phyloP scores from a whole-genome alignment of 2,888 invertebrate species.

The Polydesmus complanatus region DNA sequence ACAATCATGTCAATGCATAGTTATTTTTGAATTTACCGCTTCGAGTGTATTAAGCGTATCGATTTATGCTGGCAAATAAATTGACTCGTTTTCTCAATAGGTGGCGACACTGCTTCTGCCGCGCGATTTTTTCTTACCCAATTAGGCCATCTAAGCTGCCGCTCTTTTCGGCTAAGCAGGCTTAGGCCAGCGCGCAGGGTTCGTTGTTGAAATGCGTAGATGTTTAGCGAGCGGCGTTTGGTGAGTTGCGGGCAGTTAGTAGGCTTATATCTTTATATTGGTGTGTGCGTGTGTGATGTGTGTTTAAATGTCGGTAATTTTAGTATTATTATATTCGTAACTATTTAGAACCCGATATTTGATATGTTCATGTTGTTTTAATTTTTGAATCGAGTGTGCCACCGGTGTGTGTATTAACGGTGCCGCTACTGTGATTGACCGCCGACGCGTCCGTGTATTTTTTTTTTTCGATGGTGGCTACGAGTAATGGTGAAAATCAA shows the following conservation, averaged over 20 bases:
- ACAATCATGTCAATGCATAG: too few species aligned
- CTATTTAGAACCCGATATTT: neutral
- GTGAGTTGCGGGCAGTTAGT: conserved; percentile 10
- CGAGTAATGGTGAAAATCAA: conserved; percentile 10
- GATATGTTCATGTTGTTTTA: neutral
- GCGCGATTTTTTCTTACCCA: neutral
- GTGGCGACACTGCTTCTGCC: neutral
- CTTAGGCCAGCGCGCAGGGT: neutral
- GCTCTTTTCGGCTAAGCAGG: neutral
- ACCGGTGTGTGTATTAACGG: neutral
- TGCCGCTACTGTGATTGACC: neutral
- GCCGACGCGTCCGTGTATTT: conserved; percentile 1
- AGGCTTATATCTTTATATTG: conserved; percentile 12
- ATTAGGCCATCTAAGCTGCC: neutral
- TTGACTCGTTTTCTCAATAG: neutral
- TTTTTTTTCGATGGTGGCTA: neutral
- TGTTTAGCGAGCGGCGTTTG: neutral
- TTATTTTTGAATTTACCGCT: too few species aligned
- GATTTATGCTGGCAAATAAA: too few species aligned
- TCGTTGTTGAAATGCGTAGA: neutral
- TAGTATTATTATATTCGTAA: neutral
- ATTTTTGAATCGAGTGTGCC: neutral
- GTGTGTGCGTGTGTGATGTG: conserved; percentile 9
- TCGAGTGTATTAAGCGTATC: too few species aligned
- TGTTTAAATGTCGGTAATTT: conserved; percentile 7